These are phyloP conservation scores for Ceyx cyanopectus DNA, from an alignment of 2,113 vertebrate genomes.

Conservation along the genomic window DNA sequence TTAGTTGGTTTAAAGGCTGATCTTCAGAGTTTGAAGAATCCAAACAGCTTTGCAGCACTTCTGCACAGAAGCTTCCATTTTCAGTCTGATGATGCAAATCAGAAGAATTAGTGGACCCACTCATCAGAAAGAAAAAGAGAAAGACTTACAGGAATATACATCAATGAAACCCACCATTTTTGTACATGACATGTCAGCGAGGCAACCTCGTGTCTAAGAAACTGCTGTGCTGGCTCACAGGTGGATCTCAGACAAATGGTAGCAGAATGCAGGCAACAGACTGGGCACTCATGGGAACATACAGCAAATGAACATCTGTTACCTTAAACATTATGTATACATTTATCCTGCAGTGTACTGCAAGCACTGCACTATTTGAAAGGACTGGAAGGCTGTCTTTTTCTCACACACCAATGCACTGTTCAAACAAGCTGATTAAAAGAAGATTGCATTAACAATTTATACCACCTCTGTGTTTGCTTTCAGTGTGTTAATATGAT, in stretches of 20 bases:
- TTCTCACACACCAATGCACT: constrained; percentile 21
- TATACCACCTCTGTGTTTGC: constrained; percentile 39
- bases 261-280: constrained; percentile 26
- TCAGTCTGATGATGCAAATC: neutral
- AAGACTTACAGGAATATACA: neutral
- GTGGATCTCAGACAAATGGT: constrained; percentile 53
- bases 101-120: constrained; percentile 17
- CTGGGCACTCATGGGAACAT: constrained; percentile 24
- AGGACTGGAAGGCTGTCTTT: constrained; percentile 28
- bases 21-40: constrained; percentile 67
- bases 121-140: neutral
- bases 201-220: neutral
- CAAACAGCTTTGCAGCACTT: constrained; percentile 53
- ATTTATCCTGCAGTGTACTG: constrained; percentile 15
- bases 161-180: neutral
- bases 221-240: constrained; percentile 52
- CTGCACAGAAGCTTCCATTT: neutral
- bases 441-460: constrained; percentile 52
- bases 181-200: neutral
- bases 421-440: constrained; percentile 50
- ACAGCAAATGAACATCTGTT: constrained; percentile 62
- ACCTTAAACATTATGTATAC: constrained; percentile 45
- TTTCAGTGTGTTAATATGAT: constrained; percentile 46
- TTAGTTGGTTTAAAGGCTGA: constrained; percentile 82
- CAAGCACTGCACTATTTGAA: constrained; percentile 37